These are phyloP conservation scores for Himantopus leucocephalus DNA, from an alignment of 2,113 vertebrate genomes.

Conservation along the genomic window DNA sequence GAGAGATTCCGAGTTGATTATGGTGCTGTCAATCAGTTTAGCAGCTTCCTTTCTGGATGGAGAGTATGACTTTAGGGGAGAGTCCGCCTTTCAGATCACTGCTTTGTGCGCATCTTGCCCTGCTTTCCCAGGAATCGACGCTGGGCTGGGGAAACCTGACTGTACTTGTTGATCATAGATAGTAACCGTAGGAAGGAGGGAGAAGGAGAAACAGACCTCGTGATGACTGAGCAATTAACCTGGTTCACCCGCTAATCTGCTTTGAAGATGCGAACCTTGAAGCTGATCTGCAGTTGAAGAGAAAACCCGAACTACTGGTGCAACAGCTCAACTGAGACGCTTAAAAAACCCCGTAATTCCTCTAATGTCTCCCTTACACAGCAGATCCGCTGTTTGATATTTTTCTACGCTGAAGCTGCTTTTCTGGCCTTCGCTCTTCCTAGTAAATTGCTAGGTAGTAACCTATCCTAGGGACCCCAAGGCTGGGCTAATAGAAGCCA, in stretches of 20 bases:
- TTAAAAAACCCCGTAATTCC: neutral
- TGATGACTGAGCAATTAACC: neutral
- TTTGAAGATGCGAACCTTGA: neutral
- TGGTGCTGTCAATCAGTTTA: neutral
- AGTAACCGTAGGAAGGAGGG: neutral
- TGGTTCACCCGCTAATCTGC: neutral
- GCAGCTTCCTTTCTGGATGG: neutral
- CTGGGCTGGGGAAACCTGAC: neutral
- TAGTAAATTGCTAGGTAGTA: neutral
- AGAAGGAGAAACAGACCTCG: neutral
- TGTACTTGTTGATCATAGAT: neutral
- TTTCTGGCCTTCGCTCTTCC: neutral
- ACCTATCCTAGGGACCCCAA: neutral
- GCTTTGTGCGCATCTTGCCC: fast-evolving
- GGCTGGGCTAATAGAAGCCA: neutral
- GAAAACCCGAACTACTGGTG: neutral
- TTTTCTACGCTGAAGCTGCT: neutral
- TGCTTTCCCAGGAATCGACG: neutral
- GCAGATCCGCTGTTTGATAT: neutral
- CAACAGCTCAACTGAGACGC: neutral
- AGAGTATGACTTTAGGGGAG: neutral
- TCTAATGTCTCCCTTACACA: neutral
- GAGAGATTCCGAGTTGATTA: neutral
- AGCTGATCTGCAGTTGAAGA: neutral
- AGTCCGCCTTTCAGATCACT: neutral